Evolutionary conservation across 2,797 vertebrate genomes (phyloP), one percentile per base, ranked within the genome.

Genomic region (Benthosema pterotum): DNA sequence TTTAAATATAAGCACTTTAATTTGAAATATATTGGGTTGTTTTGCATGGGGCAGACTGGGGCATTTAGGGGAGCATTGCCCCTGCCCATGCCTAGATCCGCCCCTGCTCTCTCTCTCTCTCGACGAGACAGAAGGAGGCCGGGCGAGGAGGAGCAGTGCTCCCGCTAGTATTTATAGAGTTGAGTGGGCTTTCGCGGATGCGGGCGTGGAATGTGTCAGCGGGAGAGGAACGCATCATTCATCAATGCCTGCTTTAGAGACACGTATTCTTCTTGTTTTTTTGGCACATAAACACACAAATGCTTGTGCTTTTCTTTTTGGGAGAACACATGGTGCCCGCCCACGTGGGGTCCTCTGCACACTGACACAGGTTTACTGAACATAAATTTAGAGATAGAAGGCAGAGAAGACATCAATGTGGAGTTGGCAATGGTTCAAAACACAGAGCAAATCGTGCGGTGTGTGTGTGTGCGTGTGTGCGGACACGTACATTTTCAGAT

Each of bases 121-220:
- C 77, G 77, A 79, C 71, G 81, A 87, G 86, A 84, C 84, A 77
- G 83, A 88, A 85, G 79, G 81, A 86, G 80, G 77, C 79, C 56
- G 82, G 76, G 85, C 80, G 83, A 84, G 75, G 79, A 87, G 84
- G 79, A 87, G 84, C 85, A 76, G 78, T 2, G 76, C 86, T 88
- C 77, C 60, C 0, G 80, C 74, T 84, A 80, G 81, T 92, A 92
- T 91, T 90, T 90, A 87, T 92, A 91, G 88, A 85, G 72, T 51
- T 88, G 90, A 87, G 90, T 91, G 90, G 91, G 90, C 82, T 88
- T 38, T 82, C 69, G 69, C 54, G 81, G 87, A 83, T 69, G 79
- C 79, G 81, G 81, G 86, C 81, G 67, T 87, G 72, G 81, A 84
- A 87, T 87, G 89, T 90, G 83, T 89, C 88, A 83, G 81, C 81